Evolutionary conservation across 2,888 invertebrate genomes (phyloP), one percentile per base, ranked within the genome.

Genomic region (Diarsia dahlii): DNA sequence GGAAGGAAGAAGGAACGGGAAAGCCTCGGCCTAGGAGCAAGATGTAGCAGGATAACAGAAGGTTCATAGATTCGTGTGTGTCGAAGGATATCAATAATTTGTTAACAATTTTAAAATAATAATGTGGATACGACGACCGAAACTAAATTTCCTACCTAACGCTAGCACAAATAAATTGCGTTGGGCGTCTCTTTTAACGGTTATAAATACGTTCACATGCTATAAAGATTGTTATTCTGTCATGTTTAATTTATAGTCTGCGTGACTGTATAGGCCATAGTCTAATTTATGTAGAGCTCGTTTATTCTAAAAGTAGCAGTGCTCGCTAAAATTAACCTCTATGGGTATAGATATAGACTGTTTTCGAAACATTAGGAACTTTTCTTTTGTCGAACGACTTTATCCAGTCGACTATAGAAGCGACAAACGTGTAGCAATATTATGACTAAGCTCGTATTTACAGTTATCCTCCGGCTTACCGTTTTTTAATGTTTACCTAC

Each of bases 391-490:
- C 64, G 67, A 78, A 87, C 81, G 67, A 80, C 84, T 89, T 88
- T 88, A 88, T 86, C 86, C 82, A 84, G 84, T 88, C 83, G 84
- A 84, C 76, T 84, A 84, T 71, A 67, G 18, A 65, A 90, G 90
- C 91, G 89, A 84, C 87, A 87, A 88, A 88, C 77, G 68, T 76
- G 84, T 87, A 87, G 86, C 90, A 88, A 90, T 91, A 90, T 91
- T 89, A 89, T 91, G 90, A 89, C 91, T 90, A 90, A 93, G 93
- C 93, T 90, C 80, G 93, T 90, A 91, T 93, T 87, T 93, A 95
- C 95, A 93, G 95, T 95, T 95, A 95, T 88, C 76, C 85, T 90
- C 91, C 86, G 89, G 90, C 88, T 86, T 88, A 90, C 87, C 88
- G 88, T 70, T 90, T 88, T 91, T 91, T 92, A 92, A 93, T 93